phyloP scores from a whole-genome alignment of 2,888 invertebrate genomes.

The Thyatira batis region DNA sequence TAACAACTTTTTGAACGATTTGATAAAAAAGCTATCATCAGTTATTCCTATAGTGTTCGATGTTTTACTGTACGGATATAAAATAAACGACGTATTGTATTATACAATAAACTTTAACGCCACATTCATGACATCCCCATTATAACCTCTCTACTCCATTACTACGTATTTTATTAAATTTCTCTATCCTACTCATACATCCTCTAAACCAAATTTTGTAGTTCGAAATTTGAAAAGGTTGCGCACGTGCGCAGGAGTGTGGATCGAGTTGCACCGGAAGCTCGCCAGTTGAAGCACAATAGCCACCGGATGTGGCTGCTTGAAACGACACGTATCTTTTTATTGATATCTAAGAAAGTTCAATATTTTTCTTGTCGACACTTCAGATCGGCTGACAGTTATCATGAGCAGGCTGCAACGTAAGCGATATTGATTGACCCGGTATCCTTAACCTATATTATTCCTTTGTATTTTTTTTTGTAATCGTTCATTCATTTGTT shows the following conservation, averaged over 20 bases:
- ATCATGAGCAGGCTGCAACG: conserved; percentile 30
- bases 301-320: conserved; percentile 80
- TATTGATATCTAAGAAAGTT: conserved; percentile 79
- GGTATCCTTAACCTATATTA: conserved; percentile 9
- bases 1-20: too few relatives aligned
- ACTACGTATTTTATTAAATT: conserved; percentile 27
- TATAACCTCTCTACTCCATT: neutral
- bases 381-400: conserved; percentile 61
- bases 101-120: neutral
- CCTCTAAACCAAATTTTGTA: conserved; percentile 65
- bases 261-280: conserved; percentile 82
- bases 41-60: too few relatives aligned
- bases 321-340: conserved; percentile 80
- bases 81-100: neutral
- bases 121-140: conserved; percentile 6
- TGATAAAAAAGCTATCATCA: too few relatives aligned
- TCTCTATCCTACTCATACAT: conserved; percentile 33
- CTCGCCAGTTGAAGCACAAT: conserved; percentile 73
- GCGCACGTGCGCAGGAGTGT: conserved; percentile 82
- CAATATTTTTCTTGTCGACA: conserved; percentile 75
- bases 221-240: conserved; percentile 74
- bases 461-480: neutral
- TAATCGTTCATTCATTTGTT: conserved; percentile 12
- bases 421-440: conserved; percentile 45
- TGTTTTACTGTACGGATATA: neutral